These are phyloP conservation scores for Cryptocheilus praepositus DNA, from an alignment of 2,888 invertebrate genomes.

Conservation along the genomic window DNA sequence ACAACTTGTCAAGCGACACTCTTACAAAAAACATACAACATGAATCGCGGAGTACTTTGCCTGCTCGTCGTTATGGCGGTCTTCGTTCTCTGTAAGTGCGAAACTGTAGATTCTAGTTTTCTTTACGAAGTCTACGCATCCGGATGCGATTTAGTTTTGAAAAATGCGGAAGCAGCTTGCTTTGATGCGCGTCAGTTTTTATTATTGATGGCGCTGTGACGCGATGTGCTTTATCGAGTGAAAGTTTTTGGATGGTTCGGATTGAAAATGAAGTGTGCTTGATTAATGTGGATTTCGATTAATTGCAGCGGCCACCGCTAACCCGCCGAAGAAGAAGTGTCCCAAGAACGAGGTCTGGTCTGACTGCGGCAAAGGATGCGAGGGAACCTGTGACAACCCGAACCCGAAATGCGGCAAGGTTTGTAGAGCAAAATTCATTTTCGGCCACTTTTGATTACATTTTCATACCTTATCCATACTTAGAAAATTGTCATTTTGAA, in stretches of 20 bases:
- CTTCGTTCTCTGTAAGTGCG: slow-evolving; percentile 14
- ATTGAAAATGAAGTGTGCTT: background rate
- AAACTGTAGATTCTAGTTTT: no score
- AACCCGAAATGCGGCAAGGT: slow-evolving; percentile 1
- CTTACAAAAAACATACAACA: background rate
- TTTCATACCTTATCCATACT: no score
- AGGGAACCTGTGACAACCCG: slow-evolving; percentile 17
- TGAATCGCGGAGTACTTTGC: slow-evolving; percentile 11
- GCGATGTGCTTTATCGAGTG: no score
- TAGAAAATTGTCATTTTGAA: no score
- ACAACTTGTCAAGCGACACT: no score
- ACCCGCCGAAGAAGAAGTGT: slow-evolving; percentile 12
- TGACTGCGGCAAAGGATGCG: background rate
- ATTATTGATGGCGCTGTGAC: no score
- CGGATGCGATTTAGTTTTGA: no score
- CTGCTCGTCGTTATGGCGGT: slow-evolving; percentile 11
- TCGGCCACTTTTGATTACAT: background rate
- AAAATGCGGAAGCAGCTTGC: no score
- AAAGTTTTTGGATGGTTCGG: no score
- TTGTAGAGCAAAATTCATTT: background rate
- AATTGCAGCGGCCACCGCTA: slow-evolving; percentile 10
- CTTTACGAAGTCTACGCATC: no score
- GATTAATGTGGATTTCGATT: background rate
- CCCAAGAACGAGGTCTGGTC: slow-evolving; percentile 7
- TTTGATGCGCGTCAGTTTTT: no score